Percentiles rank a stretch among this genome's conserved stretches.
These are phyloP conservation scores for Spheniscus mendiculus DNA, from an alignment of 2,113 vertebrate genomes.

Conservation along the genomic window DNA sequence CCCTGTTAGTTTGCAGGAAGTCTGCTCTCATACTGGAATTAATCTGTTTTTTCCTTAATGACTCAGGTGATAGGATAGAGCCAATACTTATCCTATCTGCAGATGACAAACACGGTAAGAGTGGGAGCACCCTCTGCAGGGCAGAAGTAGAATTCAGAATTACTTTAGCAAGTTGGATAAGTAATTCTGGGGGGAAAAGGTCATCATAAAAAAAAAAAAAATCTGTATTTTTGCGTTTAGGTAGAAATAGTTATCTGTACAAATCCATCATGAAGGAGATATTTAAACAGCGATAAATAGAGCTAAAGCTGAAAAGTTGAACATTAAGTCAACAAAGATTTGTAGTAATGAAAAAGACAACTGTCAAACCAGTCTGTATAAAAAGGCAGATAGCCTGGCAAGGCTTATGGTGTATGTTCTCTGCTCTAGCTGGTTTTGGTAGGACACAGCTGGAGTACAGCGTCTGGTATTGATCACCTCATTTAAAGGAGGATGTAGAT, in stretches of 20 bases:
- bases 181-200: fast-evolving
- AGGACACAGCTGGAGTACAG: not conserved
- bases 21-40: not conserved
- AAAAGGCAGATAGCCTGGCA: not conserved
- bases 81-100: fast-evolving
- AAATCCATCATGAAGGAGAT: not conserved
- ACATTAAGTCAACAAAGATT: not conserved
- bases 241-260: not conserved
- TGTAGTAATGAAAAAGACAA: not conserved
- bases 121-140: slow-evolving; percentile 7
- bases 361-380: not conserved
- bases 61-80: not conserved
- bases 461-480: not conserved
- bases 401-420: not conserved
- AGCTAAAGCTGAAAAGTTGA: not conserved
- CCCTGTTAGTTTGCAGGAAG: not conserved
- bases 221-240: fast-evolving
- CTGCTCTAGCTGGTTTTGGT: not conserved
- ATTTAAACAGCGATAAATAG: not conserved
- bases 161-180: not conserved
- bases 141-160: not conserved
- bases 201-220: not conserved
- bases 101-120: not conserved
- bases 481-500: not conserved
- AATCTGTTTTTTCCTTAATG: not conserved